phyloP scores from a whole-genome alignment of 2,888 invertebrate species.

The Synergus itoensis region DNA sequence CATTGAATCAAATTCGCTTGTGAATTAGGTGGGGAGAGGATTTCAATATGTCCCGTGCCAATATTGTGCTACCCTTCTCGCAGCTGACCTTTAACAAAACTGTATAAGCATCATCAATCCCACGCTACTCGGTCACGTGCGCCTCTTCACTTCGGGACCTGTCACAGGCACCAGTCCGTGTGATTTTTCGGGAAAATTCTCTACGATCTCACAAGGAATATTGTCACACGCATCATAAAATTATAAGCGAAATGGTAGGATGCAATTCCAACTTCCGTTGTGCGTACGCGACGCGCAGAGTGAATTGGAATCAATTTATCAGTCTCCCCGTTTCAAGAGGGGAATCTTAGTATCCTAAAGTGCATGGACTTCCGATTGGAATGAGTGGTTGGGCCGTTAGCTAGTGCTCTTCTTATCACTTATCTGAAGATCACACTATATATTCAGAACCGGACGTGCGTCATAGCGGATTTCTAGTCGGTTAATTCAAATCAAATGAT shows the following conservation, averaged over 20 bases:
- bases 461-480: conserved; percentile 76
- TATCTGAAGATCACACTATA: conserved; percentile 55
- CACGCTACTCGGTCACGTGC: conserved; percentile 70
- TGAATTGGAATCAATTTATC: conserved; percentile 42
- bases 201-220: conserved; percentile 42
- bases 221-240: neutral
- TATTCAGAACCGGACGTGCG: conserved; percentile 74
- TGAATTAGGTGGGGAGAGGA: conserved; percentile 44
- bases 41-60: conserved; percentile 76
- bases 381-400: conserved; percentile 61
- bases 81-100: conserved; percentile 52
- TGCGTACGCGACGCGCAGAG: conserved; percentile 47
- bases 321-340: conserved; percentile 47
- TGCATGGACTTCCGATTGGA: conserved; percentile 70
- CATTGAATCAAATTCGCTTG: conserved; percentile 51
- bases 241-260: neutral
- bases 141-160: conserved; percentile 65
- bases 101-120: conserved; percentile 65
- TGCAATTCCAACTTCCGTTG: conserved; percentile 47
- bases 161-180: conserved; percentile 69
- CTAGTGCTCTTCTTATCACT: conserved; percentile 48
- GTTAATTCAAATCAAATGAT: conserved; percentile 65
- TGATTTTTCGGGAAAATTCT: conserved; percentile 67
- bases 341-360: conserved; percentile 51
- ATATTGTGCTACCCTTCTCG: conserved; percentile 64